Base-by-base conservation (phyloP, 2,113 vertebrate species). In the Hypocryptadius cinnamomeus region DNA sequence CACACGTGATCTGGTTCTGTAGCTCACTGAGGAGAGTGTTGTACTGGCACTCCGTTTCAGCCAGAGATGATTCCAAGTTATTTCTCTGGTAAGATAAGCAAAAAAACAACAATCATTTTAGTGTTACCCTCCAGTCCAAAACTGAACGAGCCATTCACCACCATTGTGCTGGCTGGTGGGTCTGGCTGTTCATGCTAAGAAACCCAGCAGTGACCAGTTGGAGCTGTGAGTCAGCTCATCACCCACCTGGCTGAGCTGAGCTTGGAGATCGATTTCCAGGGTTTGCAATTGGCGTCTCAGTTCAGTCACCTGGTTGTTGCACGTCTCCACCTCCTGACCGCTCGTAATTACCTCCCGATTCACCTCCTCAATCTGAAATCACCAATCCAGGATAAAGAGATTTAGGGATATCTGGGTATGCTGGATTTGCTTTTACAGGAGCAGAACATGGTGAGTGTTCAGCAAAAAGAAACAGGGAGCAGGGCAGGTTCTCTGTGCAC, bases 191-290 rank as follows among this genome's bases (percentile, higher is more conserved):
- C 19, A 1, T 15, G 42, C 81, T 20, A 3, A 48, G 69, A 20
- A 51, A 54, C 12, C 53, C 87, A 51, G 84, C 85, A 70, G n/a
- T 20, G 68, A 33, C 25, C 66, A 6, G 3, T 2, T 35, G 3
- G 17, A 28, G 48, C 66, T 40, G 25, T 23, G 6, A 11, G 40
- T 3, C 30, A 45, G 57, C 16, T 30, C 33, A 5, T 24, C n/a
- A 92, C 98, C 91, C 96, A 99, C 99, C 98, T 99, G 95, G 96
- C 97, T 99, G 92, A 96, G 98, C 97, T 99, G 99, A 64, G 99
- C 98, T 94, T 99, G 98, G 72, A 99, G 97, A 64, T 99, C 99
- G 2, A 99, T 99, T 94, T 99, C 98, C 95, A 99, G 93, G 0
- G 98, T 89, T 90, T 98, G 97, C 59, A 97, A 50, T 0, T 95